Base-by-base conservation (phyloP, 1,140 invertebrate species). In the Cydia strobilella region DNA sequence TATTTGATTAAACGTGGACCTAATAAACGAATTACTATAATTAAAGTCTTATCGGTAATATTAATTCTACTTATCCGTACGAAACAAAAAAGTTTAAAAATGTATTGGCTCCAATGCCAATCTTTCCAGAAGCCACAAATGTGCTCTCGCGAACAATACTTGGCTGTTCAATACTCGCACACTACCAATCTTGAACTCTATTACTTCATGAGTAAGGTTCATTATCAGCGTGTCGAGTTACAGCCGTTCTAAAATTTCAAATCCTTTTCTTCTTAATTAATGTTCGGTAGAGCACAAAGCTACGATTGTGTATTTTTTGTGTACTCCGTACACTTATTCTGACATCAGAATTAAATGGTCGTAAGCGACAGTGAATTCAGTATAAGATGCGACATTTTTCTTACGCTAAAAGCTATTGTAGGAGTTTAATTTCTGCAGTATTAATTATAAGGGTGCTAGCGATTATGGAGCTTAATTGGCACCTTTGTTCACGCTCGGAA, bases 391-490 rank as follows among this genome's bases (percentile, higher is more conserved):
- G 54, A 59, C 54, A 10, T 59, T 39, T 72, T 12, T 72, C 6
- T 72, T 23, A 23, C 54, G 20, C 15, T 23, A 23, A 23, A 10
- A 12, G 20, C 4, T 54, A 54, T 84, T 86, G 81, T 82, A 80
- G 78, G 82, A 82, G 81, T 83, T 86, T 86, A 87, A 90, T 87
- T 86, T 85, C 82, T 90, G 77, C 84, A 86, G 83, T 86, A 85
- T 88, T 89, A 87, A 88, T 88, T 85, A 84, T 87, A 85, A 85
- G 80, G 80, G 82, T 86, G 84, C 81, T 76, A 79, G 78, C 79
- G 83, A 84, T 89, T 89, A 88, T 86, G 81, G 83, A 80, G 78
- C 77, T 85, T 90, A 88, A 90, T 90, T 88, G 84, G 80, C 81
- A 80, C 80, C 84, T 86, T 87, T 90, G 84, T 89, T 84, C 82